Conservation (phyloP, 2,888 invertebrate species). For the Rhingia rostrata region DNA sequence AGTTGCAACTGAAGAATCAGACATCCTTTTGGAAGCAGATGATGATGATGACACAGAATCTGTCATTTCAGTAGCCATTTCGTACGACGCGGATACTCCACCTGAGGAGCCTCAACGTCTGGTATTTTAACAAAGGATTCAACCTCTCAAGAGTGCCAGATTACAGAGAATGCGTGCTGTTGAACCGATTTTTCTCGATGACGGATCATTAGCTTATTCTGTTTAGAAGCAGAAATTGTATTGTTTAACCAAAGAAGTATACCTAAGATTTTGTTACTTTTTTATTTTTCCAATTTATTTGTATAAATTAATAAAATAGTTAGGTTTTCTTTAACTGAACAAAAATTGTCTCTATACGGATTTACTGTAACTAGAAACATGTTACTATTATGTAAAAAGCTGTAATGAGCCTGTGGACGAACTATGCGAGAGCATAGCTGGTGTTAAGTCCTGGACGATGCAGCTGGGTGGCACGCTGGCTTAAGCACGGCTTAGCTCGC, state of each 20-base stretch:
- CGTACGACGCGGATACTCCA: conserved; percentile 47
- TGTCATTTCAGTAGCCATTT: conserved; percentile 64
- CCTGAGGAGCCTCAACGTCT: conserved; percentile 46
- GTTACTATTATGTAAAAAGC: no score
- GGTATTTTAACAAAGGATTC: conserved; percentile 35
- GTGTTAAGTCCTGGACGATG: no score
- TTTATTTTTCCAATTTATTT: conserved; percentile 6
- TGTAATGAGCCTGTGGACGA: no score
- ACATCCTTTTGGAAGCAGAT: conserved; percentile 26
- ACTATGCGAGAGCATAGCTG: no score
- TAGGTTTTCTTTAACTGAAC: no score
- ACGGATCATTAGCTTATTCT: conserved; percentile 62
- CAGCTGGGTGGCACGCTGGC: no score
- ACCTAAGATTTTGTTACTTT: conserved; percentile 6
- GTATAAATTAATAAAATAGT: conserved; percentile 9
- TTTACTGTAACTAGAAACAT: no score
- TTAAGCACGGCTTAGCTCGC: no score
- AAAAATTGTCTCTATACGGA: no score
- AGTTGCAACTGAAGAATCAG: conserved; percentile 36
- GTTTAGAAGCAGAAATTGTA: conserved; percentile 35
- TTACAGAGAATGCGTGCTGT: conserved; percentile 31
- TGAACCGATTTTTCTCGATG: conserved; percentile 51
- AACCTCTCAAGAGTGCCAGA: neutral
- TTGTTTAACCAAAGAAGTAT: no score
- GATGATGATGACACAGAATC: conserved; percentile 66